Evolutionary conservation across 2,797 vertebrate genomes (phyloP).

Genomic region (Syndactyla subalaris): DNA sequence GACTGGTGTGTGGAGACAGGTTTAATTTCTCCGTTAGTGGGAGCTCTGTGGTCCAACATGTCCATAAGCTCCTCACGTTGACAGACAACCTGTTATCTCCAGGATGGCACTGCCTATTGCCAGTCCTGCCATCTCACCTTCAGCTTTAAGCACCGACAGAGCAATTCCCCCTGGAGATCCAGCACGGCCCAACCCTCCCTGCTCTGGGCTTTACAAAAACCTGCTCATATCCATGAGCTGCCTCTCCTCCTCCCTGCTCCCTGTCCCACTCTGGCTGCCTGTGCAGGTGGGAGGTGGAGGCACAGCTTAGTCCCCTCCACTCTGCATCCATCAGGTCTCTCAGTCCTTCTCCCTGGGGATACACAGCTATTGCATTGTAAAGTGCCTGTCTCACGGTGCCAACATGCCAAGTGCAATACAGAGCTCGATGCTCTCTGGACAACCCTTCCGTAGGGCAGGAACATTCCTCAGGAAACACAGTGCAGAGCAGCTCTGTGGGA

Average conservation of each 20-base stretch:
- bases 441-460: neutral
- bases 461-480: neutral
- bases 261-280: neutral
- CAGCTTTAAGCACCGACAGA: slow-evolving; percentile 9
- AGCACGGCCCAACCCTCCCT: neutral
- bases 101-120: slow-evolving; percentile 46
- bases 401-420: neutral
- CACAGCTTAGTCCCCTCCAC: neutral
- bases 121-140: slow-evolving; percentile 33
- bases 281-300: neutral
- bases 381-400: neutral
- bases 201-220: neutral
- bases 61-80: slow-evolving; percentile 56
- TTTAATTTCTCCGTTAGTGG: slow-evolving; percentile 76
- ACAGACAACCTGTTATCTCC: slow-evolving; percentile 80
- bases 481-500: neutral
- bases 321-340: neutral
- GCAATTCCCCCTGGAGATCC: slow-evolving; percentile 18
- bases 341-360: neutral
- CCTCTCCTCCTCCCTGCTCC: neutral
- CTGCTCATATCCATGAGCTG: neutral
- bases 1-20: slow-evolving; percentile 76
- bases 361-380: neutral
- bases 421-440: neutral
- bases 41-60: slow-evolving; percentile 76